Percentiles rank a stretch among this genome's conserved stretches.
Evolutionary conservation across 2,888 invertebrate species (phyloP).

Genomic region (Drosophila putrida): DNA sequence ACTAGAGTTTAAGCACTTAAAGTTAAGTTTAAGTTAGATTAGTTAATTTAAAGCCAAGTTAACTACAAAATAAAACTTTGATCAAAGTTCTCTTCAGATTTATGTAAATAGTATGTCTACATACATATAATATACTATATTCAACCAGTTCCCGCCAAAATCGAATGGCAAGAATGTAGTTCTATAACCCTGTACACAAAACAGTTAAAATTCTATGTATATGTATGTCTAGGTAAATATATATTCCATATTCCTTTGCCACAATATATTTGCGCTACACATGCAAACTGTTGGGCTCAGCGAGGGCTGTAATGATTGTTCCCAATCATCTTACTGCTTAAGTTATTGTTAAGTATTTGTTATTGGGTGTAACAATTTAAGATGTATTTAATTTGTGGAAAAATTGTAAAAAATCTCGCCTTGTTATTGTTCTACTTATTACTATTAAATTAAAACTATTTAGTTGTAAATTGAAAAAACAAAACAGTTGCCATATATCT

Average conservation of each 20-base stretch:
- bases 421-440: not conserved
- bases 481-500: not conserved
- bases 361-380: too few relatives aligned
- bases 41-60: constrained; percentile 25
- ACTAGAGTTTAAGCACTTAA: constrained; percentile 19
- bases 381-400: too few relatives aligned
- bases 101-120: constrained; percentile 21
- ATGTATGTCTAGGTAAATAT: constrained; percentile 8
- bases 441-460: too few relatives aligned
- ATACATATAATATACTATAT: too few relatives aligned
- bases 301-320: constrained; percentile 35
- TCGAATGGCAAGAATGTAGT: constrained; percentile 10
- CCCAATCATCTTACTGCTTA: not conserved
- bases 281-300: constrained; percentile 32
- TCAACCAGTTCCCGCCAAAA: constrained; percentile 64
- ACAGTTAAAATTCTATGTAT: constrained; percentile 7
- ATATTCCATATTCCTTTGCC: constrained; percentile 18
- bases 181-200: constrained; percentile 22
- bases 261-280: constrained; percentile 44
- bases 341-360: not conserved
- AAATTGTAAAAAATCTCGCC: not conserved
- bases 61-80: constrained; percentile 27
- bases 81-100: constrained; percentile 17
- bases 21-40: constrained; percentile 47
- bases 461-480: too few relatives aligned